Conservation (phyloP, 2,113 vertebrate species). For the Gallinago undulata region DNA sequence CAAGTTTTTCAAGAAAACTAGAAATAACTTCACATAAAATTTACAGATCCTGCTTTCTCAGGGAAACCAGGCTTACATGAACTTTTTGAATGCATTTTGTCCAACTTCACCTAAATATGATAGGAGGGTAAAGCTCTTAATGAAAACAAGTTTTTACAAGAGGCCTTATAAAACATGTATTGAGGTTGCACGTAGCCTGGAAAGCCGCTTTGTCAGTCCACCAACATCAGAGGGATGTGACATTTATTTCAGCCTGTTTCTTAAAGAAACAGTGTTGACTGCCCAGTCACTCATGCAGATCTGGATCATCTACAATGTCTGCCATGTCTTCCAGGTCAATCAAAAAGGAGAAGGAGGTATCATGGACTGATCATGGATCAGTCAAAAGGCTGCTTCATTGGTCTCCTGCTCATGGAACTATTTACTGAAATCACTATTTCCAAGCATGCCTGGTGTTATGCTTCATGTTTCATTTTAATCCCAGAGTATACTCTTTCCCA, state of each 20-base stretch:
- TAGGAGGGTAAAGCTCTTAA: not conserved
- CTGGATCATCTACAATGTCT: not conserved
- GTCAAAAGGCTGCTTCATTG: not conserved
- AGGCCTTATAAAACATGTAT: not conserved
- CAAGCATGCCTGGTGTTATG: not conserved
- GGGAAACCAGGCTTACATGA: not conserved
- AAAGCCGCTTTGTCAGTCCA: not conserved
- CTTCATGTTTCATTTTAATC: not conserved
- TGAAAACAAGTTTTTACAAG: not conserved
- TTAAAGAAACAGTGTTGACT: not conserved
- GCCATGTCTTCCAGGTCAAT: not conserved
- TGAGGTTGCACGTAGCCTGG: not conserved
- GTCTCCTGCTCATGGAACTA: not conserved
- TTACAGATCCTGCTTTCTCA: not conserved
- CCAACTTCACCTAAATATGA: not conserved
- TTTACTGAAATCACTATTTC: not conserved
- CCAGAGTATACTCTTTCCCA: not conserved
- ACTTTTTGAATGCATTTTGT: not conserved
- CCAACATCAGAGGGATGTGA: not conserved
- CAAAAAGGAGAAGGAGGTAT: not conserved
- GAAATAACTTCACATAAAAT: not conserved
- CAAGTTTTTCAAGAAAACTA: not conserved
- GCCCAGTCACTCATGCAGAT: not conserved
- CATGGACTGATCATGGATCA: not conserved
- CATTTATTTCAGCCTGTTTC: not conserved